A percentile compares a stretch with the other conserved stretches of the same genome.
Evolutionary conservation across 2,113 vertebrate genomes (phyloP).

Genomic region (Amphilophus citrinellus): DNA sequence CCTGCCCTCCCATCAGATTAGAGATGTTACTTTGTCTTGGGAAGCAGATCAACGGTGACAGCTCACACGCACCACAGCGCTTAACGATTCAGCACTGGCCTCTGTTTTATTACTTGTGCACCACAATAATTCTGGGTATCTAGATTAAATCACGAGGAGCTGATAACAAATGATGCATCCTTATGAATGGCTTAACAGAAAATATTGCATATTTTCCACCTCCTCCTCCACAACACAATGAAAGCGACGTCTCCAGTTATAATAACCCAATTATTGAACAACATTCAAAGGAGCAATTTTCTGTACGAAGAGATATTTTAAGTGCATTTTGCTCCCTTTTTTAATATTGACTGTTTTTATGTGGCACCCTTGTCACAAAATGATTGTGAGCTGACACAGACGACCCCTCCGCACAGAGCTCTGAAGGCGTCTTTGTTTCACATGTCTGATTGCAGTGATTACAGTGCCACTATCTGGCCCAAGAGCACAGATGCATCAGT

Average conservation of each 20-base stretch:
- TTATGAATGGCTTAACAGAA: not conserved
- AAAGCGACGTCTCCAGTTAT: not conserved
- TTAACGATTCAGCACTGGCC: not conserved
- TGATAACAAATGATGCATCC: not conserved
- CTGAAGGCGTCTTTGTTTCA: not conserved
- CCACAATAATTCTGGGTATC: not conserved
- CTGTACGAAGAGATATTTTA: not conserved
- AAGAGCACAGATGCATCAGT: slow-evolving; percentile 24
- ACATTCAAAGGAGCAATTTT: not conserved
- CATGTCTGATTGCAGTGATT: not conserved
- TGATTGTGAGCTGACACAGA: not conserved
- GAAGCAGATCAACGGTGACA: not conserved
- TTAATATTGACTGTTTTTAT: not conserved
- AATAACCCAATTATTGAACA: not conserved
- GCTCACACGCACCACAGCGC: not conserved
- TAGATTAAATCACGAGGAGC: not conserved
- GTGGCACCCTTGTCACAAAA: not conserved
- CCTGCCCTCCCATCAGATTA: not conserved
- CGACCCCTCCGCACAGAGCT: not conserved
- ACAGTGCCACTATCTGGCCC: slow-evolving; percentile 54
- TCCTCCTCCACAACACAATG: not conserved
- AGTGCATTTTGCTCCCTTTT: not conserved
- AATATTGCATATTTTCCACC: not conserved
- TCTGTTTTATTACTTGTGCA: not conserved
- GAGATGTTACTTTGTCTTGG: not conserved